Evolutionary conservation across 2,888 invertebrate genomes (phyloP), one percentile per base, ranked within the genome.

Genomic region (Coelogynopora nodosa): DNA sequence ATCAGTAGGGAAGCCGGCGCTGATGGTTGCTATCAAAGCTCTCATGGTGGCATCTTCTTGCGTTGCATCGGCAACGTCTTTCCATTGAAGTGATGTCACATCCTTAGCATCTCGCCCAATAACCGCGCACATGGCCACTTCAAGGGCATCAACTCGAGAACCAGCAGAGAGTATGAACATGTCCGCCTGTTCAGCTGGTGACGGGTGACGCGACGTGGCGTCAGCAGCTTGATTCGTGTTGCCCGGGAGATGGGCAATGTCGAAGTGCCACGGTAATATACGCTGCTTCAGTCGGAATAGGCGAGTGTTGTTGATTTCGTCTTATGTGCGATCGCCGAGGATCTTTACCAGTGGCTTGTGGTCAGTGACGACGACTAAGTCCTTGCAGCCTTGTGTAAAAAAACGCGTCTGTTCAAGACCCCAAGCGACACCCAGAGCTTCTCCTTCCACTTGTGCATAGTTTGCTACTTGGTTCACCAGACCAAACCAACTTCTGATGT

Each of bases 231-330:
- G 23, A 26, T 74, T 74, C 5, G 74, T 29, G 13, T 84, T 84
- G 2, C 84, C 74, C 2, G 84, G 84, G 5, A 80, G 26, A 80
- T 84, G 84, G 1, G 5, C n/a, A 27, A 84, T 84, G 13, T 2
- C 5, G 84, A 30, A 84, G 18, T 67, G 10, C 84, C 84, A 84
- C 5, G 80, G 80, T 18, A 84, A 26, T 18, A 30, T 84, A 10
- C 74, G 5, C 30, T 84, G 84, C 84, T 84, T 84, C 10, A 84
- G 74, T 2, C 84, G 27, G 81, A 84, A 84, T 13, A 84, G 27
- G 13, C 84, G 80, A 10, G 84, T 84, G 84, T 84, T 81, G 84
- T 67, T 5, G 27, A 82, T 84, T 26, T 84, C 84, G 26, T 84
- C 74, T 13, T 82, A 80, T 13, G 84, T 84, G 49, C 49, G 49